These are phyloP conservation scores for Onychorhynchus coronatus DNA, from an alignment of 2,113 vertebrate genomes.

Conservation along the genomic window DNA sequence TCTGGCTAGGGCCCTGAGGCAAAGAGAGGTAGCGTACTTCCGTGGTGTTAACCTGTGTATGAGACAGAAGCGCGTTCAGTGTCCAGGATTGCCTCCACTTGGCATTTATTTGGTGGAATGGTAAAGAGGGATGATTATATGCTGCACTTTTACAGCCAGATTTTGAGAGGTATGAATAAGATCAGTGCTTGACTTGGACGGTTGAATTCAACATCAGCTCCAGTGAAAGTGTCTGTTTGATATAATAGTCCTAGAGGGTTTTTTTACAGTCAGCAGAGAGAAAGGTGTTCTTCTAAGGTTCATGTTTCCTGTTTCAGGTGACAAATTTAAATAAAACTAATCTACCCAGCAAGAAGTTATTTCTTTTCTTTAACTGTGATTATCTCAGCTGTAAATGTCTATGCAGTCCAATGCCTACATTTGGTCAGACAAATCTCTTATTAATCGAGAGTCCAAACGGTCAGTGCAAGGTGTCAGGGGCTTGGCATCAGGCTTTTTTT, in stretches of 20 bases:
- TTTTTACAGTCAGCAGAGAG: background rate
- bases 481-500: background rate
- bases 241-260: background rate
- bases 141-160: background rate
- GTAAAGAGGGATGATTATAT: background rate
- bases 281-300: background rate
- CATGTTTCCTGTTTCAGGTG: background rate
- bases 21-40: conserved; percentile 74
- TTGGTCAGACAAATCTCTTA: background rate
- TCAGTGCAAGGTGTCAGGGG: background rate
- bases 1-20: conserved; percentile 35
- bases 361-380: background rate
- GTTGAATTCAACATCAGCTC: fast-evolving
- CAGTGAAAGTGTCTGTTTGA: background rate
- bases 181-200: background rate
- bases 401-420: background rate
- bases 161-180: background rate
- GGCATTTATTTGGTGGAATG: background rate
- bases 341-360: background rate
- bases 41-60: conserved; percentile 17
- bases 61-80: background rate
- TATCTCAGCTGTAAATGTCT: background rate
- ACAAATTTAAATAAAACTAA: background rate
- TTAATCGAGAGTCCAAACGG: background rate
- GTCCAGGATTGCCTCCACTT: fast-evolving